Base-by-base conservation (phyloP, 92 coral and sea anemone species). In the Phenganax marumi region DNA sequence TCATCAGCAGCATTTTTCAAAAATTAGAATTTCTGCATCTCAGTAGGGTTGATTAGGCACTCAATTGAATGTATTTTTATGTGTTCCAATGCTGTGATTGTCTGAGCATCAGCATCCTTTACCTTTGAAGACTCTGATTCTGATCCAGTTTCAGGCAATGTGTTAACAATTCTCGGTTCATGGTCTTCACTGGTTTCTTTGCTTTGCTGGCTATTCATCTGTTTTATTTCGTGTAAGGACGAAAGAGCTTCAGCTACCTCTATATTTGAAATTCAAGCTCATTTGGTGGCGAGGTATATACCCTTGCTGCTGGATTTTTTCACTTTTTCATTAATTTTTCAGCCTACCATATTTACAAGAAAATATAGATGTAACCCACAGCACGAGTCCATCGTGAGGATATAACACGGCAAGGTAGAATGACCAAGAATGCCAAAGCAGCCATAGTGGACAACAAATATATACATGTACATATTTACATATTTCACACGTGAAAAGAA, bases 21-120 rank as follows among this genome's bases (percentile, higher is more conserved):
- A 56, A 56, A 56, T 3, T 1, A 7, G 22, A 2, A 14, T 21
- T 56, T 56, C 63, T 56, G 17, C 63, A 56, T 72, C 77, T 72
- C 58, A 16, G 52, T 72, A 17, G 58, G 13, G 17, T 21, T 50
- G 77, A 22, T 48, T 10, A 68, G 51, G 73, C 73, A 26, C 73
- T 68, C n/a, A 25, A 47, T 68, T 7, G 73, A 68, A 68, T 22
- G 10, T 16, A 8, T 25, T 46, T 68, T 56, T 2, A 21, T 14
- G 1, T 56, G n/a, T 56, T 56, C 63, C 17, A 21, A 14, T 56
- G 17, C 1, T 68, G 21, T 46, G 12, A 17, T 25, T 68, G 73
- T 68, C 51, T 68, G 73, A 10, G 21, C 73, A 25, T 68, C 50
- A 26, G 21, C 16, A 19, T 68, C 50, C 73, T 68, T 66, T n/a